A percentile compares a stretch with the other conserved stretches of the same genome.
These are phyloP conservation scores for Palythoa grandiflora DNA, from an alignment of 92 coral and sea anemone species.

Conservation along the genomic window DNA sequence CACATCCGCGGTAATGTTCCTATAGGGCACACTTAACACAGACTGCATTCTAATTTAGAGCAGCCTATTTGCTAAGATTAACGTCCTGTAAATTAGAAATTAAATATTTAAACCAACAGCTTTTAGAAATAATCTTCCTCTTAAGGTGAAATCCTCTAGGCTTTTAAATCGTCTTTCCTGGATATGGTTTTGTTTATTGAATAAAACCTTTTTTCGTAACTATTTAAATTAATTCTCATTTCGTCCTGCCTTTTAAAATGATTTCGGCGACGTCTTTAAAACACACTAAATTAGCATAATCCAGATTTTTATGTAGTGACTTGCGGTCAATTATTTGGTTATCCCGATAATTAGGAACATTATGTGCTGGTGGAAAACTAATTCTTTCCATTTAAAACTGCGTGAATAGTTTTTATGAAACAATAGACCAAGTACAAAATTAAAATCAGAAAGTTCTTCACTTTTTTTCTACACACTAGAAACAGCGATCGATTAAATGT, in stretches of 20 bases:
- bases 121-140: not conserved
- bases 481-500: no score
- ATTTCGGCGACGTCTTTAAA: not conserved
- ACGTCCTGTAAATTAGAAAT: not conserved
- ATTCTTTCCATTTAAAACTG: not conserved
- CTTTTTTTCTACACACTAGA: no score
- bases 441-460: not conserved
- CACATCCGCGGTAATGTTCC: conserved; percentile 40
- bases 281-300: not conserved
- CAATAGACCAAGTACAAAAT: not conserved
- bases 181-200: not conserved
- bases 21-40: not conserved
- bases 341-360: not conserved
- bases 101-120: conserved; percentile 4
- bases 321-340: not conserved
- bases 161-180: not conserved
- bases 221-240: not conserved
- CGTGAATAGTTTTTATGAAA: not conserved
- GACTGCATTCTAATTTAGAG: conserved; percentile 4
- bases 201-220: not conserved
- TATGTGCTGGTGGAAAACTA: not conserved
- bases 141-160: not conserved
- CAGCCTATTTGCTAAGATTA: conserved; percentile 29
- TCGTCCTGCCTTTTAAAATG: not conserved
- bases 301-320: not conserved